Base-by-base conservation (phyloP, 2,113 vertebrate species). In the Rallus limicola region DNA sequence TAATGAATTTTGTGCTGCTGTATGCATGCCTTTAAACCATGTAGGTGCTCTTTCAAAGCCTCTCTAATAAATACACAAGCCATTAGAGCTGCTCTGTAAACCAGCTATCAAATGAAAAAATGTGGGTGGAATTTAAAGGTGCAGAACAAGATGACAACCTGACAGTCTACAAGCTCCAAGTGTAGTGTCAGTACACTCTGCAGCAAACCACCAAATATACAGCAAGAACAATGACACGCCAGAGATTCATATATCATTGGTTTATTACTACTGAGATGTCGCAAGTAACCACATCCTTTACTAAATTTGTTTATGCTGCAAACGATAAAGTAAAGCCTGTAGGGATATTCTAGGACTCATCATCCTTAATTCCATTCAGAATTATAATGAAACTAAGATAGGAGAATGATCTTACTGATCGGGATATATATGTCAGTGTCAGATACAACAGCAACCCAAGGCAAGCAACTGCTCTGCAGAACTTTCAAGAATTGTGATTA, bases 31-130 rank as follows among this genome's bases (percentile, higher is more conserved):
- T 69, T 81, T 44, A 34, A 64, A 83, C 52, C 38, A 23, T 1
- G 71, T 7, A 88, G 88, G 79, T 63, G 91, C 82, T 63, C 58
- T 36, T 72, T 77, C 82, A 69, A 52, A 82, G 77, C 72, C 89
- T 38, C 67, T 24, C 80, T 83, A 81, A 77, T 85, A 60, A 84
- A 46, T 10, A 59, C 69, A 83, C 42, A 76, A 70, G 50, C 77
- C 77, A 93, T 84, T 81, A 93, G 80, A 74, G 88, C 95, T 50
- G 85, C 86, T 77, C 83, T 65, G 83, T 59, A 77, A 84, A 53
- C 55, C 79, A 72, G 65, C 67, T 82, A 72, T 3, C 0, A 60
- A 34, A 46, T 7, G 36, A 55, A 31, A 48, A 91, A 67, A 9
- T 68, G 77, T 20, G 53, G 55, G 55, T 44, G 38, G 56, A 75